Conservation (phyloP, 1,140 invertebrate genomes). For the Brachionus manjavacas region DNA sequence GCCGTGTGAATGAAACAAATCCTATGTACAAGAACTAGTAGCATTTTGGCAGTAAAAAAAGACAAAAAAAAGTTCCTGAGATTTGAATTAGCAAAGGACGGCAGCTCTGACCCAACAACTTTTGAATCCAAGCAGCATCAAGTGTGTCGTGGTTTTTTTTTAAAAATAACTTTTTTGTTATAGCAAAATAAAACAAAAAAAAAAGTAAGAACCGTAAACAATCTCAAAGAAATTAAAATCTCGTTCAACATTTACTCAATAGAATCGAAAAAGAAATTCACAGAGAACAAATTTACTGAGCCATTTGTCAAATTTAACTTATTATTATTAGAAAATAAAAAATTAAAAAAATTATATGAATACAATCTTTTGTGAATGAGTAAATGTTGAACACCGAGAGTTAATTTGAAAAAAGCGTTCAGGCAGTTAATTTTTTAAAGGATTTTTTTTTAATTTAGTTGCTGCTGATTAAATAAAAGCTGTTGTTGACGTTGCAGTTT, state of each 20-base stretch:
- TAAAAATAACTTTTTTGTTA: slow-evolving; percentile 36
- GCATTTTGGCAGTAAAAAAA: not conserved
- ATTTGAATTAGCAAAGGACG: slow-evolving; percentile 9
- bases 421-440: not conserved
- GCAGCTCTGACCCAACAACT: slow-evolving; percentile 35
- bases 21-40: slow-evolving; percentile 22
- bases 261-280: too few species aligned
- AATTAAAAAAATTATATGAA: not conserved
- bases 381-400: not conserved
- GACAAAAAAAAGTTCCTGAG: slow-evolving; percentile 24
- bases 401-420: not conserved
- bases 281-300: too few species aligned
- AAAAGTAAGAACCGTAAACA: not conserved
- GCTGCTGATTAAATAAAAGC: slow-evolving; percentile 41
- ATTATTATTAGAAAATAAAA: not conserved
- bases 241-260: not conserved
- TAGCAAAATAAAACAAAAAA: not conserved
- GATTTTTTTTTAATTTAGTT: not conserved
- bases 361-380: not conserved
- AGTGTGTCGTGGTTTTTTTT: slow-evolving; percentile 18
- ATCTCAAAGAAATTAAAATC: not conserved
- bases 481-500: slow-evolving; percentile 25
- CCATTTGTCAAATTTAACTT: too few species aligned
- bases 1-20: slow-evolving; percentile 3
- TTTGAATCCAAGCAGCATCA: slow-evolving; percentile 30